Conservation (phyloP, 1,140 invertebrate species). For the Tenebrio molitor region DNA sequence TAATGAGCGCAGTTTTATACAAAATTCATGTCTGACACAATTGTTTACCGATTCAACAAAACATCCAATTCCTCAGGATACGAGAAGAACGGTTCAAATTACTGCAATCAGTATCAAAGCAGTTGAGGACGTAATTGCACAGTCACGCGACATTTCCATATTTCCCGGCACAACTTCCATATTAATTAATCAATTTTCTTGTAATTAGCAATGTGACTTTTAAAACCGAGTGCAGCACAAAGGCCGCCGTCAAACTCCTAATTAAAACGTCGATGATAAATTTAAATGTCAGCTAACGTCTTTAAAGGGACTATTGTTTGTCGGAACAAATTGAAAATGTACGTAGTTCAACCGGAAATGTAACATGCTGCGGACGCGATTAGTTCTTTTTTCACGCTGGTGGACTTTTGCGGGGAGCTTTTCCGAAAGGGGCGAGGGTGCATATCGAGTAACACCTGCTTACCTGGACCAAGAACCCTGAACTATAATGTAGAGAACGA, state of each 20-base stretch:
- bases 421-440: not conserved
- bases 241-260: slow-evolving; percentile 5
- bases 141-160: slow-evolving; percentile 24
- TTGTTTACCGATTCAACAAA: not conserved
- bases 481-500: not conserved
- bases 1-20: not conserved
- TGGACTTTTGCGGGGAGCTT: not conserved
- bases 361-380: slow-evolving; percentile 6
- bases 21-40: slow-evolving; percentile 2
- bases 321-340: slow-evolving; percentile 16
- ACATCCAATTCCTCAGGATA: not conserved
- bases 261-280: slow-evolving; percentile 30
- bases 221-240: slow-evolving; percentile 11
- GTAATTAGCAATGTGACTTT: slow-evolving; percentile 26
- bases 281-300: slow-evolving; percentile 18
- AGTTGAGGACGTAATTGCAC: not conserved
- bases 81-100: not conserved
- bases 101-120: slow-evolving; percentile 11
- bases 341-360: slow-evolving; percentile 29
- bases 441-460: not conserved
- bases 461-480: not conserved
- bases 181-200: slow-evolving; percentile 39
- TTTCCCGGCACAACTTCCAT: slow-evolving; percentile 21
- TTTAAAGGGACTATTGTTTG: slow-evolving; percentile 19
- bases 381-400: slow-evolving; percentile 15